Conservation (phyloP, 2,113 vertebrate genomes). For the Ictalurus furcatus region DNA sequence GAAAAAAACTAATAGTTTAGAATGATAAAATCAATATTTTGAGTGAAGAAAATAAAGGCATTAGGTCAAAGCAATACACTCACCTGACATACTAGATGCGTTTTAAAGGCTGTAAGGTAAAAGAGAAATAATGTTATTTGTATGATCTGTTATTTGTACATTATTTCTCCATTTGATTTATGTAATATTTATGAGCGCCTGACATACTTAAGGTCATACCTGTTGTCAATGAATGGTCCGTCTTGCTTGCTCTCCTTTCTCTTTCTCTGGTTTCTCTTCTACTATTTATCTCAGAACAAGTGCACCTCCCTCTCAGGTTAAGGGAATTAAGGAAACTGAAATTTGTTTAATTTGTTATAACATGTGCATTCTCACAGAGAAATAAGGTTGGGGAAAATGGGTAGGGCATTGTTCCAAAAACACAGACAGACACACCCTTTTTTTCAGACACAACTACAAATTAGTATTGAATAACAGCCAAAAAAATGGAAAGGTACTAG, state of each 20-base stretch:
- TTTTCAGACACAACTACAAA: background rate
- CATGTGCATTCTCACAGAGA: background rate
- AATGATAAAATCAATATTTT: background rate
- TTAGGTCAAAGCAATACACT: background rate
- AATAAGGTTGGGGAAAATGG: background rate
- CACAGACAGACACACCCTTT: background rate
- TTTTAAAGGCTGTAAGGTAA: slow-evolving; percentile 13
- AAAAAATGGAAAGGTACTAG: no score
- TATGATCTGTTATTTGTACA: background rate
- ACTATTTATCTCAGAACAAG: slow-evolving; percentile 7
- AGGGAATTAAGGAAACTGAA: background rate
- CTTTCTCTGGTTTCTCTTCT: slow-evolving; percentile 8
- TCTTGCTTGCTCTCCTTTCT: background rate
- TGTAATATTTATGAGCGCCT: background rate
- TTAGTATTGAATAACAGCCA: background rate
- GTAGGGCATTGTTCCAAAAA: background rate
- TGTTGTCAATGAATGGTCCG: background rate
- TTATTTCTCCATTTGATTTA: background rate
- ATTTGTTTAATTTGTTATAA: background rate
- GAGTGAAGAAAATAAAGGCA: background rate
- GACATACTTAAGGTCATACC: slow-evolving; percentile 2
- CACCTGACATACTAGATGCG: slow-evolving; percentile 22
- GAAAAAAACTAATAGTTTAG: background rate
- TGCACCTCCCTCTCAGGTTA: slow-evolving; percentile 4
- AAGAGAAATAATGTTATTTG: background rate